Conservation (phyloP, 1,140 invertebrate species). For the Leptinotarsa undecemlineata region DNA sequence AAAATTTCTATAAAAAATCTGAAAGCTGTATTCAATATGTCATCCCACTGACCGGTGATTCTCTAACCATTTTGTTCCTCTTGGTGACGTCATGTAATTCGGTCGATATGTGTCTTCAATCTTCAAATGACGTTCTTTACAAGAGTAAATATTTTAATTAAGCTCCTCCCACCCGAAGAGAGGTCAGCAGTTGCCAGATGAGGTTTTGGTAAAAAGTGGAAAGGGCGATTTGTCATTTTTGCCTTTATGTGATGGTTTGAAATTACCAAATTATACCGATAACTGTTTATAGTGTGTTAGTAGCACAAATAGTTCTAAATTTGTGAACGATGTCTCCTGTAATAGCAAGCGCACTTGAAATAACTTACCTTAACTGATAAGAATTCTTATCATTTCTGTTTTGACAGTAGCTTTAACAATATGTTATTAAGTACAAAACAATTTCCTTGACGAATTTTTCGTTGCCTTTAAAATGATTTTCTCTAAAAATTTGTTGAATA, state of each 20-base stretch:
- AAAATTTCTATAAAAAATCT: too few species aligned
- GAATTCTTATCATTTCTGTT: conserved; percentile 36
- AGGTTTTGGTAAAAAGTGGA: not conserved
- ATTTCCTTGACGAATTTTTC: conserved; percentile 38
- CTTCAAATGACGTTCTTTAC: too few species aligned
- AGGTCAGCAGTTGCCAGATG: conserved; percentile 13
- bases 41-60: too few species aligned
- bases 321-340: not conserved
- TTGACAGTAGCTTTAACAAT: conserved; percentile 37
- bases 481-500: conserved; percentile 25
- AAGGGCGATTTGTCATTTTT: not conserved
- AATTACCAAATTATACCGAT: not conserved
- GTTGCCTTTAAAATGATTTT: conserved; percentile 36
- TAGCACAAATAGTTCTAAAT: too few species aligned
- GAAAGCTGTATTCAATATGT: too few species aligned
- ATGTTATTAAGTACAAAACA: conserved; percentile 39
- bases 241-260: conserved; percentile 10
- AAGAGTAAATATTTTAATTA: not conserved
- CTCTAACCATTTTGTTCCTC: too few species aligned
- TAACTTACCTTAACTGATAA: conserved; percentile 23
- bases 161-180: not conserved
- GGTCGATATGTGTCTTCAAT: too few species aligned
- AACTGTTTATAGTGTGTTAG: too few species aligned
- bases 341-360: not conserved
- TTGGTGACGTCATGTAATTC: too few species aligned